Evolutionary conservation across 2,113 vertebrate species (phyloP), one percentile per base, ranked within the genome.

Genomic region (Erpornis zantholeuca): DNA sequence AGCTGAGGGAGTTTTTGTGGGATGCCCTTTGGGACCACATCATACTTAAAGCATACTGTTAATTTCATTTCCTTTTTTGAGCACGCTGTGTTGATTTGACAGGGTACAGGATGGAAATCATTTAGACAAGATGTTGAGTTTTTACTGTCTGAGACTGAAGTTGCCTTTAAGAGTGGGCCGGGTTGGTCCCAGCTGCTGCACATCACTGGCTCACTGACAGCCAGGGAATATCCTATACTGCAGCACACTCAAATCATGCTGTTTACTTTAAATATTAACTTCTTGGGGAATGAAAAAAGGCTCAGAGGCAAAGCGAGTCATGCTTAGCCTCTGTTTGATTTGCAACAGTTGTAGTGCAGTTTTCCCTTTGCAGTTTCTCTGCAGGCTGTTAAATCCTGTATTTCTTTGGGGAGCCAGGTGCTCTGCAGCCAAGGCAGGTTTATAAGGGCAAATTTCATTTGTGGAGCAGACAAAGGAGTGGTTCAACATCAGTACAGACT

Each of bases 141-240:
- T 81, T 70, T 54, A 7, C 15, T 90, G n/a, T 27, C 64, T 75
- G 83, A 83, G 59, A 7, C 35, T 57, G 56, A 92, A 75, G 69
- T 10, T 91, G 38, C 70, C n/a, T 86, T 63, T 91, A 47, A 35
- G 69, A 49, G 47, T 21, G 33, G 31, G 16, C 29, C 0, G 21
- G 28, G 63, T 15, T 53, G 38, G 40, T 72, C 72, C 36, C 54
- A 77, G 76, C 64, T 86, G 54, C 52, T 3, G 8, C 22, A 12
- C 15, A 25, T 53, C 0, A 0, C 64, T 40, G 12, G 65, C 42
- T 81, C 20, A 15, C 68, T 0, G 0, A 23, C 20, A 47, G 47
- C 42, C 77, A 63, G 36, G 38, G 36, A 65, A 73, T 4, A 4
- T 91, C 84, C 60, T 1, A 14, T 25, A 35, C 29, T 7, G 35